Conservation (phyloP, 2,797 vertebrate species). For the Rhinoraja longicauda region DNA sequence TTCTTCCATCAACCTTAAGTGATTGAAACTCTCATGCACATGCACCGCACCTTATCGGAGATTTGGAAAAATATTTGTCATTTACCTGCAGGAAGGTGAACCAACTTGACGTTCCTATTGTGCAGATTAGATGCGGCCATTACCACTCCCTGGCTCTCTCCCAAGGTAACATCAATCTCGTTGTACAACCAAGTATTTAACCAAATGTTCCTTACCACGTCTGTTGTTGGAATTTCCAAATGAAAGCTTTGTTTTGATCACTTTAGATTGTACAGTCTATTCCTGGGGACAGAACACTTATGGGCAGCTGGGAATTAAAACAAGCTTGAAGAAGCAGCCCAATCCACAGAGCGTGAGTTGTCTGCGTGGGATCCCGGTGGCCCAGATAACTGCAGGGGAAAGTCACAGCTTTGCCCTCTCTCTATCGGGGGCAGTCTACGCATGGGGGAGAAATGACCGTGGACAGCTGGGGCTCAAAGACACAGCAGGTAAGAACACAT, state of each 20-base stretch:
- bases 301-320: conserved; percentile 39
- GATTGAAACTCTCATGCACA: too few relatives aligned
- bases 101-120: not conserved
- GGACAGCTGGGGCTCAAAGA: conserved; percentile 60
- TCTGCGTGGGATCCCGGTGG: conserved; percentile 51
- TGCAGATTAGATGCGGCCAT: conserved; percentile 33
- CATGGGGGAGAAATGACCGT: conserved; percentile 57
- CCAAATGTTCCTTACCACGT: not conserved
- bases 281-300: conserved; percentile 40
- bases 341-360: conserved; percentile 46
- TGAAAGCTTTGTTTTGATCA: not conserved
- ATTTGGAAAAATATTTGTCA: not conserved
- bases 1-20: too few relatives aligned
- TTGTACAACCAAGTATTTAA: too few relatives aligned
- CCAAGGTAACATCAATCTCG: not conserved
- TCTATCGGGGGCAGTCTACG: conserved; percentile 54
- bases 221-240: not conserved
- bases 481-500: conserved; percentile 47
- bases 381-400: conserved; percentile 56
- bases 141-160: conserved; percentile 37
- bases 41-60: not conserved
- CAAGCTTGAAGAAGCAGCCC: accelerated
- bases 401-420: conserved; percentile 52
- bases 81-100: not conserved
- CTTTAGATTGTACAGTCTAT: conserved; percentile 28